These are phyloP conservation scores for Meloidogyne floridensis DNA, from an alignment of 1,140 invertebrate species.

Conservation along the genomic window DNA sequence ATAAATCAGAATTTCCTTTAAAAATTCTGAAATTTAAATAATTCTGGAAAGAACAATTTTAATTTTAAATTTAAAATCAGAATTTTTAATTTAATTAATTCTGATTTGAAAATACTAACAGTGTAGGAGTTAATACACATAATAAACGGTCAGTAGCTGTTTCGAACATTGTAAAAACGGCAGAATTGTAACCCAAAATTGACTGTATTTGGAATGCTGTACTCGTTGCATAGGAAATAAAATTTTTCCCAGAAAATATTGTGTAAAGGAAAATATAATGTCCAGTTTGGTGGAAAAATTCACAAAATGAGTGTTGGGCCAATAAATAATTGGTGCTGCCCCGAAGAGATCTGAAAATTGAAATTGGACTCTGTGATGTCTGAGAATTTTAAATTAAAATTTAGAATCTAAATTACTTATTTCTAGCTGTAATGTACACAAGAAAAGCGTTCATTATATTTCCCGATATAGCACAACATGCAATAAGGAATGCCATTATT, in stretches of 20 bases:
- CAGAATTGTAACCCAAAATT: constrained; percentile 29
- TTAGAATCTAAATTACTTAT: constrained; percentile 12
- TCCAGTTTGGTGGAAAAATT: constrained; percentile 35
- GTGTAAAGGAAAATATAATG: constrained; percentile 30
- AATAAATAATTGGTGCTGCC: constrained; percentile 33
- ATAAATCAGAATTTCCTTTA: neutral
- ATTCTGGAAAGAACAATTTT: neutral
- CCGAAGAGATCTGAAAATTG: constrained; percentile 11
- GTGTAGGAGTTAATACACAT: neutral
- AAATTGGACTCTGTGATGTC: no score
- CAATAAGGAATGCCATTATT: constrained; percentile 28
- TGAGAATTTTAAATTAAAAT: no score
- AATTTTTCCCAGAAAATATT: constrained; percentile 29
- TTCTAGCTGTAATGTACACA: constrained; percentile 31
- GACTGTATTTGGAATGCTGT: constrained; percentile 29
- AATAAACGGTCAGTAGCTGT: constrained; percentile 28
- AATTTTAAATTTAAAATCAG: no score
- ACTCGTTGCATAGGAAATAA: constrained; percentile 19
- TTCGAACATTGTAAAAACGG: constrained; percentile 22
- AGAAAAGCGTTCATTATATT: constrained; percentile 30
- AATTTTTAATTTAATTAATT: neutral
- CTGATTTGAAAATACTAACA: constrained; percentile 18
- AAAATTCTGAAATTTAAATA: no score
- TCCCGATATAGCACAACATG: constrained; percentile 13
- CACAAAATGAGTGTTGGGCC: constrained; percentile 25